phyloP scores from a whole-genome alignment of 2,797 vertebrate species.

The Trachops cirrhosus region DNA sequence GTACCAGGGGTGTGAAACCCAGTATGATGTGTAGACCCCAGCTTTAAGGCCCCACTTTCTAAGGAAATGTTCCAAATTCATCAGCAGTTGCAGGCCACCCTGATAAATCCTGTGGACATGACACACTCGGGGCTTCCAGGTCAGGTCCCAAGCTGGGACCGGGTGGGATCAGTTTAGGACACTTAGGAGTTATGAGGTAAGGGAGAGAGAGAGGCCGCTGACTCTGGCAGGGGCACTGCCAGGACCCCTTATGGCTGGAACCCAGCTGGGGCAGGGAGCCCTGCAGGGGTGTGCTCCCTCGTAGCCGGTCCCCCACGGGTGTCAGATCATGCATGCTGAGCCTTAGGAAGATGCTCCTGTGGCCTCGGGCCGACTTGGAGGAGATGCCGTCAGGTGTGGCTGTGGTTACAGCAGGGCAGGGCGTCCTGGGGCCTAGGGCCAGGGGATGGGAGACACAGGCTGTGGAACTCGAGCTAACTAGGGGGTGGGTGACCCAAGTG shows the following conservation, averaged over 20 bases:
- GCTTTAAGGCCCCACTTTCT: fast-evolving
- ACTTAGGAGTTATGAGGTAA: not conserved
- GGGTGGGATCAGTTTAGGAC: not conserved
- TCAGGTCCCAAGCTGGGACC: not conserved
- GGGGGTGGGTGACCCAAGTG: not conserved
- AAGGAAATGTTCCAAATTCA: not conserved
- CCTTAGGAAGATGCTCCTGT: not conserved
- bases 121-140: fast-evolving
- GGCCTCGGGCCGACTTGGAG: too few species aligned
- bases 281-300: not conserved
- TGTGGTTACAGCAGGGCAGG: fast-evolving
- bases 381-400: fast-evolving
- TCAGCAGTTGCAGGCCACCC: fast-evolving
- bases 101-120: fast-evolving
- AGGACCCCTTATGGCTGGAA: not conserved
- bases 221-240: not conserved
- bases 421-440: fast-evolving
- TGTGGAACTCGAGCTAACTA: not conserved
- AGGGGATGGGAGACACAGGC: too few species aligned
- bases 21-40: not conserved
- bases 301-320: not conserved
- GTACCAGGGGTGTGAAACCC: not conserved
- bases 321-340: not conserved
- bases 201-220: not conserved
- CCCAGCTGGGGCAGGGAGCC: too few species aligned